Evolutionary conservation across 1,140 invertebrate genomes (phyloP).

Genomic region (Megathymus violae): DNA sequence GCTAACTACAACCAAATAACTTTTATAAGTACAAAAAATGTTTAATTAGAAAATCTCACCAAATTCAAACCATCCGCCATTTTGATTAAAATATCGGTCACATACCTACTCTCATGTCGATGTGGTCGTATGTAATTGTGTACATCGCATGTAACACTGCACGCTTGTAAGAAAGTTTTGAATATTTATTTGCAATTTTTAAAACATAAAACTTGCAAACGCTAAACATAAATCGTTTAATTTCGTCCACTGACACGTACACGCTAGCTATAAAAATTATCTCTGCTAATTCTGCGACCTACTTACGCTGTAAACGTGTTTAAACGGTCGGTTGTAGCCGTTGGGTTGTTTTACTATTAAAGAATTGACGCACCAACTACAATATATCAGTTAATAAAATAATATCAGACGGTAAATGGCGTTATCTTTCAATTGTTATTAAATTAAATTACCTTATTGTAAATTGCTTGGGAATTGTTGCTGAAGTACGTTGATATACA

Average conservation of each 20-base stretch:
- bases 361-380: neutral
- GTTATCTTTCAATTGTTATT: too few species aligned
- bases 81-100: neutral
- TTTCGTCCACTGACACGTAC: constrained; percentile 6
- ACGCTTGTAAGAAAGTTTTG: neutral
- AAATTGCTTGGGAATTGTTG: too few species aligned
- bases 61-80: too few species aligned
- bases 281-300: constrained; percentile 31
- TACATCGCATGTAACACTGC: neutral
- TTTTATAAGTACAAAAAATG: too few species aligned
- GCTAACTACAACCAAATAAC: too few species aligned
- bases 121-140: neutral
- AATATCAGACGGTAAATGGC: constrained; percentile 19
- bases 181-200: constrained; percentile 1
- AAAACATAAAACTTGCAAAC: neutral
- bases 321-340: constrained; percentile 18
- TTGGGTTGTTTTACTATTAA: neutral
- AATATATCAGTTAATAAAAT: too few species aligned
- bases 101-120: neutral
- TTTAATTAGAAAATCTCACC: too few species aligned
- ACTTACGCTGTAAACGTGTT: constrained; percentile 16
- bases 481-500: too few species aligned
- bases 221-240: neutral
- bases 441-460: too few species aligned
- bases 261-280: constrained; percentile 29